phyloP scores from a whole-genome alignment of 2,888 invertebrate species.

The Stratiomys singularior region DNA sequence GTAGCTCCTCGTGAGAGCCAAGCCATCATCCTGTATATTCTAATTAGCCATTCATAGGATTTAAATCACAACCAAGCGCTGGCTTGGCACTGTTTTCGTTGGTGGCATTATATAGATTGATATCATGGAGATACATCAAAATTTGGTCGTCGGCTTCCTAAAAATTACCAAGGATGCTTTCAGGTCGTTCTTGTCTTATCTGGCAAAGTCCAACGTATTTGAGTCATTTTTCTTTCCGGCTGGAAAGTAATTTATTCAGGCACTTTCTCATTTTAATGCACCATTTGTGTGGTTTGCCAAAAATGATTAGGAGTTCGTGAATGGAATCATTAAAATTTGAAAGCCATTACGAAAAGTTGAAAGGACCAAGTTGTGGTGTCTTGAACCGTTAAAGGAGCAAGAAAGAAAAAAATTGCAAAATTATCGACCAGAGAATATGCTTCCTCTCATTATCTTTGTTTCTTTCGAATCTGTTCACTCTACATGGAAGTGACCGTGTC shows the following conservation, averaged over 20 bases:
- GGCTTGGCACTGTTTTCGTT: neutral
- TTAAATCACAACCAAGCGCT: constrained; percentile 11
- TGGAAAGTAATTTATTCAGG: constrained; percentile 45
- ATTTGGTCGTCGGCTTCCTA: constrained; percentile 10
- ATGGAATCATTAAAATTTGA: constrained; percentile 45
- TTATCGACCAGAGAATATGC: constrained; percentile 27
- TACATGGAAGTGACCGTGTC: too few relatives aligned
- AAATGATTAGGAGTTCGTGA: constrained; percentile 45
- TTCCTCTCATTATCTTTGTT: neutral
- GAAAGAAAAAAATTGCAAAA: constrained; percentile 23
- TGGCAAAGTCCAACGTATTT: constrained; percentile 38
- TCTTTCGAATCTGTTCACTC: too few relatives aligned
- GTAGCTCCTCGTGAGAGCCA: neutral
- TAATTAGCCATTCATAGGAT: constrained; percentile 42
- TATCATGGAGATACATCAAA: constrained; percentile 39
- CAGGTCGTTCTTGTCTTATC: constrained; percentile 27
- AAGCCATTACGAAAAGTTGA: neutral
- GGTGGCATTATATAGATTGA: constrained; percentile 29
- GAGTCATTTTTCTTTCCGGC: constrained; percentile 41
- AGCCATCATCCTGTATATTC: constrained; percentile 14
- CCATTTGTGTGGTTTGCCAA: constrained; percentile 46
- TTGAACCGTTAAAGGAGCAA: constrained; percentile 10
- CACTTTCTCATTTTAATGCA: constrained; percentile 48
- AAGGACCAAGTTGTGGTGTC: constrained; percentile 24
- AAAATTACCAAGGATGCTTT: constrained; percentile 2